Evolutionary conservation across 2,888 invertebrate genomes (phyloP).

Genomic region (Rhagium mordax): DNA sequence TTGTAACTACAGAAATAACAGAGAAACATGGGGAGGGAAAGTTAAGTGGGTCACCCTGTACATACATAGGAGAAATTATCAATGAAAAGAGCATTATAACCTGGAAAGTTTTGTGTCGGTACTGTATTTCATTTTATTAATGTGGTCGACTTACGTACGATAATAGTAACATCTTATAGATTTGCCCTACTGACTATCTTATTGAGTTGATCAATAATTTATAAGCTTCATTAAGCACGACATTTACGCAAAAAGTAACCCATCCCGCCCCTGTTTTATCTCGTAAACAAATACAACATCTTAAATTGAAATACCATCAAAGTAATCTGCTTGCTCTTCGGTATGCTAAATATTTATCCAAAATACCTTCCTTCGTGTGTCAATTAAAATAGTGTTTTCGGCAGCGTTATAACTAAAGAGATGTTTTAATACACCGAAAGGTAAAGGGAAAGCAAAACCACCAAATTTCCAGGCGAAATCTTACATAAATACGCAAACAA

Average conservation of each 20-base stretch:
- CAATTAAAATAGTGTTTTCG: slow-evolving; percentile 46
- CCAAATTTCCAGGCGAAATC: not conserved
- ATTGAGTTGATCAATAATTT: too few species aligned
- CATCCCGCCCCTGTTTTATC: not conserved
- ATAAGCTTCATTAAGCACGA: not conserved
- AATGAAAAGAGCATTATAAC: too few species aligned
- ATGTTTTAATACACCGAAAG: slow-evolving; percentile 10
- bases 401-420: not conserved
- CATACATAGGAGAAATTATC: too few species aligned
- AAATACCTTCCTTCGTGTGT: slow-evolving; percentile 47
- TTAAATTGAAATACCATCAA: slow-evolving; percentile 31
- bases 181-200: too few species aligned
- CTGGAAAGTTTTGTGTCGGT: too few species aligned
- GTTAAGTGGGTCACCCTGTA: too few species aligned
- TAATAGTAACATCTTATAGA: too few species aligned
- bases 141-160: too few species aligned
- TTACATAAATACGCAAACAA: slow-evolving; percentile 22
- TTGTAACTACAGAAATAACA: too few species aligned
- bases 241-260: not conserved
- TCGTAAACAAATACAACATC: slow-evolving; percentile 7
- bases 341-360: slow-evolving; percentile 49
- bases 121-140: too few species aligned
- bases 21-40: too few species aligned
- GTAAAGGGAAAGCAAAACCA: slow-evolving; percentile 17
- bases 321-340: slow-evolving; percentile 33